Conservation (phyloP, 2,113 vertebrate genomes). For the Sceloporus undulatus region DNA sequence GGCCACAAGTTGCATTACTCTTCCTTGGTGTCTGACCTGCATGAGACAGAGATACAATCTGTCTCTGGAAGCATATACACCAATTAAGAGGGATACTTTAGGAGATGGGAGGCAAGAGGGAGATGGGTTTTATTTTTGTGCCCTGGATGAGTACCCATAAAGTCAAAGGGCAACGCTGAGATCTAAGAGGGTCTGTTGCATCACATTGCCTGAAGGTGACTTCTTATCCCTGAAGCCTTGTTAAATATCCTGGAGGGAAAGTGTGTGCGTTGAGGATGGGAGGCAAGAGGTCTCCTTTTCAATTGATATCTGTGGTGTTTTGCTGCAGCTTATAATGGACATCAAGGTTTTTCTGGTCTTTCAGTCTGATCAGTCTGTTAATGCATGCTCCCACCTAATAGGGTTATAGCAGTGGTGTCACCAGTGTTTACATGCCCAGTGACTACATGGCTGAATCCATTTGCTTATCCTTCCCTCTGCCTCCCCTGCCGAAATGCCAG, state of each 20-base stretch:
- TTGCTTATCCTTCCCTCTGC: constrained; percentile 58
- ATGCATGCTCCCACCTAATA: constrained; percentile 41
- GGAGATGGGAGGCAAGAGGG: background rate
- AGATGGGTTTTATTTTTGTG: background rate
- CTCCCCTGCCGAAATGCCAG: constrained; percentile 51
- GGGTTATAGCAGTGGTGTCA: constrained; percentile 64
- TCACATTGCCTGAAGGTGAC: constrained; percentile 25
- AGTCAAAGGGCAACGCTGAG: background rate
- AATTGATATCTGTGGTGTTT: constrained; percentile 31
- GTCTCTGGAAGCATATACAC: background rate
- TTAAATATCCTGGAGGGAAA: background rate
- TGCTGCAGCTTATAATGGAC: constrained; percentile 28
- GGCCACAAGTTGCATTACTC: background rate
- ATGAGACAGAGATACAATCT: rapidly evolving
- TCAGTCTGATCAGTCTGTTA: constrained; percentile 54
- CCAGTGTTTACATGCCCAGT: constrained; percentile 64
- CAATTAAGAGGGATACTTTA: background rate
- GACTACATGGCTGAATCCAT: constrained; percentile 59
- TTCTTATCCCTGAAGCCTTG: constrained; percentile 30
- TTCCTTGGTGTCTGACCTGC: background rate
- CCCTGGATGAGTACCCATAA: background rate
- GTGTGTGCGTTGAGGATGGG: background rate
- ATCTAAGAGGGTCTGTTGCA: constrained; percentile 18
- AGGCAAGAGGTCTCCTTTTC: background rate
- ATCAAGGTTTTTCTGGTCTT: constrained; percentile 19